Evolutionary conservation across 2,113 vertebrate species (phyloP), one percentile per base, ranked within the genome.

Genomic region (Phrynosoma platyrhinos): DNA sequence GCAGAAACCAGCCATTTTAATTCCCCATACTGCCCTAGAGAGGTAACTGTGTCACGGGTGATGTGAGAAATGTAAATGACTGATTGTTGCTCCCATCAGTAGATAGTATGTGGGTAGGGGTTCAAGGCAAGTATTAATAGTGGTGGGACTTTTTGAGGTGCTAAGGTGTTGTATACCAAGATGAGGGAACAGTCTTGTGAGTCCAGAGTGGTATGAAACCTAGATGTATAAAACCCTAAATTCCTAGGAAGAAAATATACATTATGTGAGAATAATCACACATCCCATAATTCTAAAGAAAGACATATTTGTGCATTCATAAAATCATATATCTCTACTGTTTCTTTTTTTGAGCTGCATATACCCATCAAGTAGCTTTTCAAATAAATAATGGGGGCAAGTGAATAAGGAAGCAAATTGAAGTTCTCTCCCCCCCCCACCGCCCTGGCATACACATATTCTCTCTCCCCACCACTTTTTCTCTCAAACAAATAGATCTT

Each of bases 341-440:
- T 62, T 9, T 30, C 13, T 78, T 74, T 86, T 91, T 91, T 90
- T 84, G 88, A 91, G 82, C 52, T 92, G 89, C 84, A 89, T 94
- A 89, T 91, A 91, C 91, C 95, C 91, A 94, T 92, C 92, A 95
- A 94, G 94, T 95, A 92, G 88, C 88, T 77, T 86, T 91, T 92
- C 90, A 92, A 90, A 96, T 94, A 95, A 95, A 94, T 96, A 96
- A 95, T 92, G 94, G 87, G 40, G 85, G 47, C 82, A 92, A 94
- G 79, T 91, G 91, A 95, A 96, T 95, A 95, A 95, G 96, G 96
- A 95, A 93, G 93, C 92, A 95, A 95, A 93, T 96, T 96, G 92
- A 93, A 93, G 71, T 66, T 20, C 25, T 71, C 68, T 71, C 10
- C 68, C 20, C 64, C 23, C 2, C 47, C 47, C 47, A 3, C 3